Conservation (phyloP, 1,140 invertebrate genomes). For the Lordiphosa collinella region DNA sequence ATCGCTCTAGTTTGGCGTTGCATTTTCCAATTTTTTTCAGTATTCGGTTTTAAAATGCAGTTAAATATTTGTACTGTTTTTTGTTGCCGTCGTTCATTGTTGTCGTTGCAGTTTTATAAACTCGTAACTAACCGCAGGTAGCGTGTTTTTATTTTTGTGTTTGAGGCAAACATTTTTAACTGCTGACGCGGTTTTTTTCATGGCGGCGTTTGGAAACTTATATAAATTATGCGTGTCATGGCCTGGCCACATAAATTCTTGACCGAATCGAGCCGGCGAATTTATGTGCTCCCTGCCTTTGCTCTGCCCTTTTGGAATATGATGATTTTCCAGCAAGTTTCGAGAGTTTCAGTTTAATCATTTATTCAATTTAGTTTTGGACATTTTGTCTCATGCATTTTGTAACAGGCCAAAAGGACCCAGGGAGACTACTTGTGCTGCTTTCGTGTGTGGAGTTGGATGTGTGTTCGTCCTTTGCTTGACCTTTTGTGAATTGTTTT, state of each 20-base stretch:
- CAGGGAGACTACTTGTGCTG: neutral
- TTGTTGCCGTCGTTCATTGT: conserved; percentile 30
- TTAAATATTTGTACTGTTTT: conserved; percentile 65
- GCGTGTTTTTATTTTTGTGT: conserved; percentile 10
- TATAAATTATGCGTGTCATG: conserved; percentile 73
- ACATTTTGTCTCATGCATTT: conserved; percentile 72
- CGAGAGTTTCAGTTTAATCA: conserved; percentile 66
- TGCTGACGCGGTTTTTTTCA: conserved; percentile 64
- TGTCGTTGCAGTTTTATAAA: conserved; percentile 64
- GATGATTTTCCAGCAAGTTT: conserved; percentile 5
- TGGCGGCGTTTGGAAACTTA: conserved; percentile 23
- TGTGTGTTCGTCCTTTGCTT: conserved; percentile 37
- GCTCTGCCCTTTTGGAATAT: conserved; percentile 3
- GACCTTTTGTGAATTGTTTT: conserved; percentile 66
- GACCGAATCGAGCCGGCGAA: conserved; percentile 51
- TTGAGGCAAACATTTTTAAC: conserved; percentile 67
- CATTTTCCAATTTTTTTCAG: conserved; percentile 24
- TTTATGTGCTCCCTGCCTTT: conserved; percentile 52
- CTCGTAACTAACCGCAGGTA: conserved; percentile 74
- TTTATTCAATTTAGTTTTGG: conserved; percentile 74
- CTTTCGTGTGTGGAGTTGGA: neutral
- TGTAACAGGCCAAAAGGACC: conserved; percentile 40
- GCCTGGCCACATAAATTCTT: conserved; percentile 69
- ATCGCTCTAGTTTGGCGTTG: conserved; percentile 22
- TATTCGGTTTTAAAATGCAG: conserved; percentile 53